These are phyloP conservation scores for Astreopora myriophthalma DNA, from an alignment of 64 coral and sea anemone species.

Conservation along the genomic window DNA sequence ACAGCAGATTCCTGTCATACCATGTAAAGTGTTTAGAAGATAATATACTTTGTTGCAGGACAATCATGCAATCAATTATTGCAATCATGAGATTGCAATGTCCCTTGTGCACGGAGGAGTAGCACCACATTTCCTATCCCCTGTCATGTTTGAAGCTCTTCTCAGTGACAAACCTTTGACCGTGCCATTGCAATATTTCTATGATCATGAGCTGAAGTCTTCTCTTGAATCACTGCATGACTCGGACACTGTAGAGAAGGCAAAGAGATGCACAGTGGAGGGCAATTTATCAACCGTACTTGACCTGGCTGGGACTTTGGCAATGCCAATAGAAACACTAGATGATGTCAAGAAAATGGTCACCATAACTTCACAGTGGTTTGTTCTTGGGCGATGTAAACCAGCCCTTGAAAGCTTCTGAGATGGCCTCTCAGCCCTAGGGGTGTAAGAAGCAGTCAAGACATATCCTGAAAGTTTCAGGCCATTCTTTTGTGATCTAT, in stretches of 20 bases:
- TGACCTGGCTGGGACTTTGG: constrained; percentile 67
- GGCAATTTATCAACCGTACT: constrained; percentile 40
- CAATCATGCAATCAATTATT: too few species aligned
- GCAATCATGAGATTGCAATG: too few species aligned
- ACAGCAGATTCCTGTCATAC: constrained; percentile 35
- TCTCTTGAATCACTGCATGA: constrained; percentile 46
- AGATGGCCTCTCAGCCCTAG: constrained; percentile 61
- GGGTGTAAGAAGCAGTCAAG: constrained; percentile 39
- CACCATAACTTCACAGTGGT: constrained; percentile 38
- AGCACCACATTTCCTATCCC: constrained; percentile 28
- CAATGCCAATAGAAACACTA: constrained; percentile 37
- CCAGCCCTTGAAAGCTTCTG: constrained; percentile 49
- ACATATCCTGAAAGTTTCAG: constrained; percentile 48
- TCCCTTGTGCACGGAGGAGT: constrained; percentile 63
- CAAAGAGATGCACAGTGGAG: constrained; percentile 22
- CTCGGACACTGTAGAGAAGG: constrained; percentile 26
- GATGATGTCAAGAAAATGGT: constrained; percentile 57
- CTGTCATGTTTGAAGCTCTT: constrained; percentile 38
- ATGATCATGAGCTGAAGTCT: constrained; percentile 67
- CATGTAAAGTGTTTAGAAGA: constrained; percentile 21
- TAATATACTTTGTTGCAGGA: constrained; percentile 53
- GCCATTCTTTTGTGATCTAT: constrained; percentile 37
- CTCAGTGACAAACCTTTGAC: constrained; percentile 6
- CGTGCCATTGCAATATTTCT: constrained; percentile 58
- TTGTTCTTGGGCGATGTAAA: constrained; percentile 55